These are phyloP conservation scores for Amphiprion ocellaris DNA, from an alignment of 2,113 vertebrate genomes.

Conservation along the genomic window DNA sequence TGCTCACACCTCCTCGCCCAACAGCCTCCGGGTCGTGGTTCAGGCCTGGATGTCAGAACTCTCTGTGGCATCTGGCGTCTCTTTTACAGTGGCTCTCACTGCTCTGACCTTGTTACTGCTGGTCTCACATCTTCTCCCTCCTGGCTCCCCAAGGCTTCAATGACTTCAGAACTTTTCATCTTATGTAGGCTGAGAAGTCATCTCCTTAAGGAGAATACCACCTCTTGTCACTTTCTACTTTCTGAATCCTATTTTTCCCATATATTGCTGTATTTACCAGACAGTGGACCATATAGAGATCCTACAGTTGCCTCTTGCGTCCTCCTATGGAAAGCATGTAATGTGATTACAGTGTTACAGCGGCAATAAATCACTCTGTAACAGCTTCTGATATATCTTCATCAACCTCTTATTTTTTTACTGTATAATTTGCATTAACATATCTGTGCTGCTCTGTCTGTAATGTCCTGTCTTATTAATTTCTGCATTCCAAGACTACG, in stretches of 20 bases:
- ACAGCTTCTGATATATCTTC: conserved; percentile 17
- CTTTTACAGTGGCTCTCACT: conserved; percentile 17
- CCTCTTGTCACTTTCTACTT: not conserved
- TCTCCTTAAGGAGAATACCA: conserved; percentile 25
- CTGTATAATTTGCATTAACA: conserved; percentile 20
- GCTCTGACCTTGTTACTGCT: conserved; percentile 57
- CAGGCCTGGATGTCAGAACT: conserved; percentile 18
- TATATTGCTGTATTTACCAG: not conserved
- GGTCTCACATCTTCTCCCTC: conserved; percentile 43
- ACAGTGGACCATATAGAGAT: not conserved
- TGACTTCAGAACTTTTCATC: conserved; percentile 47
- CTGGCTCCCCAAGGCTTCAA: conserved; percentile 33
- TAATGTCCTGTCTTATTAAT: conserved; percentile 39
- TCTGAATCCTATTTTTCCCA: not conserved
- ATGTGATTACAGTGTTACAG: not conserved
- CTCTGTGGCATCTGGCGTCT: not conserved
- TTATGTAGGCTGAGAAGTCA: conserved; percentile 19
- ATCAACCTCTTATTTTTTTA: conserved; percentile 1
- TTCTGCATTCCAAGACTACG: conserved; percentile 32
- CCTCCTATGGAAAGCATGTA: not conserved
- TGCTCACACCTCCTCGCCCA: not conserved
- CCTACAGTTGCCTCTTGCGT: not conserved
- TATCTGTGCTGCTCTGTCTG: not conserved
- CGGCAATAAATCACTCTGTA: not conserved
- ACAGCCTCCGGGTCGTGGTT: conserved; percentile 26